Evolutionary conservation across 1,140 invertebrate species (phyloP), one percentile per base, ranked within the genome.

Genomic region (Cotesia chilonis): DNA sequence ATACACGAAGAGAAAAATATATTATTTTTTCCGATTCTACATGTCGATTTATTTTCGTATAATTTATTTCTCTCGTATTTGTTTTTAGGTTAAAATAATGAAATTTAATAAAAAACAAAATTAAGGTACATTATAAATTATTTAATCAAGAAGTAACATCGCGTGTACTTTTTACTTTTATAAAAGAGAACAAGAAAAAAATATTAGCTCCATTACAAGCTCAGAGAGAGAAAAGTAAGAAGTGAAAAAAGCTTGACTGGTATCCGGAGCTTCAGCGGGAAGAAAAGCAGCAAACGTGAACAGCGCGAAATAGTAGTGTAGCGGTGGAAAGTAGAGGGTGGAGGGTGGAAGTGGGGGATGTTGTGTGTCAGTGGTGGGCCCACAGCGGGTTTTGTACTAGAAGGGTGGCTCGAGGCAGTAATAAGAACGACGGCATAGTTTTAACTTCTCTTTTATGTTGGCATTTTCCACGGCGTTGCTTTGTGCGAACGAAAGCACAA

Each of bases 381-480:
- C 68, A 71, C 77, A 79, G 77, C 77, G 36, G 41, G 41, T 47
- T 47, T 65, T 6, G 36, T 36, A 20, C 47, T 36, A 17, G 41
- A 38, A 80, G 81, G 80, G 80, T 85, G 82, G 84, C 85, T 85
- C 79, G 72, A 80, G 84, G 85, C 85, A 81, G 84, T 85, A 87
- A 87, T 86, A 86, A 87, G 85, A 87, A 86, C 85, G 84, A 85
- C 82, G 81, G 85, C 84, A 86, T 87, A 87, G 85, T 87, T 87
- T 87, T 86, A 86, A 87, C 85, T 86, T 86, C 84, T 85, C 85
- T 86, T 87, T 87, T 87, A 87, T 85, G 80, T 79, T 74, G 79
- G 82, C 81, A 84, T 86, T 84, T 83, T 83, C 82, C 81, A 74
- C 76, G 77, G 78, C 75, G 77, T 77, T 76, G 80, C 85, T 86